Evolutionary conservation across 2,113 vertebrate species (phyloP), one percentile per base, ranked within the genome.

Genomic region (Prunella fulvescens): DNA sequence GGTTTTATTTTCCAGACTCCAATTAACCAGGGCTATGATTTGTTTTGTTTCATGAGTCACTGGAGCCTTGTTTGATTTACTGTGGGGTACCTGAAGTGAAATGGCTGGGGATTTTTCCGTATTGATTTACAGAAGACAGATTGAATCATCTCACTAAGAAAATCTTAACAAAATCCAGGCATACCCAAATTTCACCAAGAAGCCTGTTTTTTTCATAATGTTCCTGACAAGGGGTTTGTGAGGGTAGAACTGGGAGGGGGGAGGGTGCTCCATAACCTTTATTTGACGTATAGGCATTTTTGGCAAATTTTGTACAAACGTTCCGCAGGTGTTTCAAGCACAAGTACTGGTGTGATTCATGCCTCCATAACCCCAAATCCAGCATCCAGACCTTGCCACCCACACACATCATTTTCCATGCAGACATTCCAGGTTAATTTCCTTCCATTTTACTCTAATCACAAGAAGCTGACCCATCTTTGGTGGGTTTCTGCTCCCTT

Each of bases 331-430:
- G 93, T 96, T 95, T 92, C 87, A 97, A 97, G 97, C 97, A 97
- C 97, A 97, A 97, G 84, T 91, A 92, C 70, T 91, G 76, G 88
- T 95, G 80, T 90, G 66, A 92, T 96, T 94, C 96, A 93, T 96
- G 69, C 89, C 85, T 96, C 91, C 94, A 84, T 95, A 64, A 93
- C 76, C 70, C 92, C 87, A 92, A 92, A 81, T 94, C 88, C 82
- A 81, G 85, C 61, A 51, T 95, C 88, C 61, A 80, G 54, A 90
- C 86, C 77, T 90, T 89, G 42, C 74, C 83, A 78, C 74, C 86
- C 64, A 79, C 57, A 64, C 58, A n/a, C 51, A 19, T 79, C 29
- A 57, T 95, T 90, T 96, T 62, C 80, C 94, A 92, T 73, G 70
- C 61, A 88, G 70, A 67, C 48, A 58, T 95, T 91, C 79, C 88